These are phyloP conservation scores for Tetheella fluctuosa DNA, from an alignment of 2,888 invertebrate species.

Conservation along the genomic window DNA sequence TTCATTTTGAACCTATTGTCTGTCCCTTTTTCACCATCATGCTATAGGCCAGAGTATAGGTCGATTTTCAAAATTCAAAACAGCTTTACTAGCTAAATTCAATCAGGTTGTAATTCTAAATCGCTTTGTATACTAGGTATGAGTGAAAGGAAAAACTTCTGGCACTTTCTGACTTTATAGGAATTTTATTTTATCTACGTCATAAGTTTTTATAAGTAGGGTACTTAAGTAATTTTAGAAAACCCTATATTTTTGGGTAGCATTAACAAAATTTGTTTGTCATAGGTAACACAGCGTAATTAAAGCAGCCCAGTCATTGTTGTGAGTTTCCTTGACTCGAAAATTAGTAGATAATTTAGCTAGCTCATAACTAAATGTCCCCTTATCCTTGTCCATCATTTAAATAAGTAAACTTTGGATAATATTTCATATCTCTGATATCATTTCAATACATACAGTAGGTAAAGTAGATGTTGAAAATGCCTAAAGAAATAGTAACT, in stretches of 20 bases:
- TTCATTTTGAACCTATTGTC: conserved; percentile 66
- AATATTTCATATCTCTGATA: not conserved
- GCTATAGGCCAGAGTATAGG: conserved; percentile 54
- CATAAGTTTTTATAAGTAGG: too few relatives aligned
- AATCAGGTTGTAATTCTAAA: not conserved
- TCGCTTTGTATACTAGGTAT: too few relatives aligned
- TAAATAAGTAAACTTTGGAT: not conserved
- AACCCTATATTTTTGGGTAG: not conserved
- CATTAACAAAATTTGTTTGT: conserved; percentile 11
- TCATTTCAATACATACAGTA: not conserved
- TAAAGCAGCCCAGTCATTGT: conserved; percentile 18
- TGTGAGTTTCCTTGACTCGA: conserved; percentile 19
- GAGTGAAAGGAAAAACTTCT: not conserved
- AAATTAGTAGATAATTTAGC: conserved; percentile 19
- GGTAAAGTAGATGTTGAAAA: not conserved
- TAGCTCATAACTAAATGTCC: not conserved
- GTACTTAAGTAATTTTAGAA: not conserved
- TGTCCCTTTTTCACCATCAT: conserved; percentile 68
- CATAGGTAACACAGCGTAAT: conserved; percentile 28
- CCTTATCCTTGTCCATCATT: not conserved
- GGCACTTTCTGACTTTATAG: too few relatives aligned
- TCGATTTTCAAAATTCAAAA: not conserved
- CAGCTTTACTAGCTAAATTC: not conserved
- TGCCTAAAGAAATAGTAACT: not conserved
- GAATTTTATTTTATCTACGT: too few relatives aligned